Conservation (phyloP, 2,113 vertebrate species). For the Haliaeetus leucogaster region DNA sequence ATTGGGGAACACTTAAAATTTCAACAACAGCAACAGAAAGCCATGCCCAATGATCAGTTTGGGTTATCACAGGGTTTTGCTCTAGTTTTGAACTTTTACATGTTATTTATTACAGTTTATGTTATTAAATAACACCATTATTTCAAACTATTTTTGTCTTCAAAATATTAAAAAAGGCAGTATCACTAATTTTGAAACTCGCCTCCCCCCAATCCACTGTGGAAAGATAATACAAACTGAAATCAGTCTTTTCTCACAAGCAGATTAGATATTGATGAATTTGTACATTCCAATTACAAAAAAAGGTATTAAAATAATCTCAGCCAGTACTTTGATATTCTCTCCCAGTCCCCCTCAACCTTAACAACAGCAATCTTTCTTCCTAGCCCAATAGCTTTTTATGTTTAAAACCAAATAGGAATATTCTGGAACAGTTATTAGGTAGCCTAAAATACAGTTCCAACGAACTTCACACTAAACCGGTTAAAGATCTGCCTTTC, state of each 20-base stretch:
- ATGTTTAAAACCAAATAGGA: background rate
- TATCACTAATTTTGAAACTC: background rate
- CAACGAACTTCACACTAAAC: background rate
- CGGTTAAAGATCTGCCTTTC: background rate
- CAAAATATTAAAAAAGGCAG: background rate
- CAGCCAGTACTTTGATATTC: background rate
- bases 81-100: background rate
- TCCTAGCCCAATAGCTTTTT: background rate
- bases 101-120: background rate
- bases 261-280: background rate
- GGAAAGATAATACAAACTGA: background rate
- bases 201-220: background rate
- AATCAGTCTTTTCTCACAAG: background rate
- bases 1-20: background rate
- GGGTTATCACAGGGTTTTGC: background rate
- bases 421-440: background rate
- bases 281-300: background rate
- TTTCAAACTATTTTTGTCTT: background rate
- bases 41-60: accelerated
- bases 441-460: background rate
- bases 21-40: background rate
- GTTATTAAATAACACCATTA: background rate
- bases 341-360: background rate
- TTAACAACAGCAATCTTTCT: background rate
- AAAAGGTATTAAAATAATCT: background rate